Conservation (phyloP, 2,797 vertebrate genomes). For the Hippoglossus hippoglossus region DNA sequence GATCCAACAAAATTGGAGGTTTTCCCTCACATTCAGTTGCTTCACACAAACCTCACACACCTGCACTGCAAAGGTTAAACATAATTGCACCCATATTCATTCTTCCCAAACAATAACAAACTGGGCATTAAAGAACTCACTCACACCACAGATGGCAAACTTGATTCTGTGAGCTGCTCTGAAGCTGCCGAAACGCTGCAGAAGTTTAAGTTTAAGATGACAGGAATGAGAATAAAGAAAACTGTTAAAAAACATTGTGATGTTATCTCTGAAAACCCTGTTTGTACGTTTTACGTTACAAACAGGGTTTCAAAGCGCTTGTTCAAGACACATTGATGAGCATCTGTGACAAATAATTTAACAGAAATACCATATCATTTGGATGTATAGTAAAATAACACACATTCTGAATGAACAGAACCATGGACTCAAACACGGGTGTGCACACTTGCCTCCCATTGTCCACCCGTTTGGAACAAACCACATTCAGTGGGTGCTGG, state of each 20-base stretch:
- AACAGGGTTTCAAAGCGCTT: too few relatives aligned
- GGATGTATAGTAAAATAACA: background rate
- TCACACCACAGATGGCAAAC: background rate
- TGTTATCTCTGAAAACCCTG: too few relatives aligned
- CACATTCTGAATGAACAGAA: background rate
- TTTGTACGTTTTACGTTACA: too few relatives aligned
- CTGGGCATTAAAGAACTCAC: background rate
- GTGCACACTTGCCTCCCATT: slow-evolving; percentile 1
- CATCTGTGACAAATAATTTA: background rate
- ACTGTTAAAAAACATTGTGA: too few relatives aligned
- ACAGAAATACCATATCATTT: background rate
- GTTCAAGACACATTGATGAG: background rate
- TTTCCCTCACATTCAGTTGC: slow-evolving; percentile 31
- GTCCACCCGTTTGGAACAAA: slow-evolving; percentile 17
- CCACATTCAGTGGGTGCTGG: slow-evolving; percentile 1
- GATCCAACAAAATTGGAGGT: slow-evolving; percentile 44
- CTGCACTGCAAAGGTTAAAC: slow-evolving; percentile 25
- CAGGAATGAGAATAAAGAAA: too few relatives aligned
- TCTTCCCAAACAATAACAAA: background rate
- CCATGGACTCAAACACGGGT: slow-evolving; percentile 3
- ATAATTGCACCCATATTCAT: slow-evolving; percentile 24
- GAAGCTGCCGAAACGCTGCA: background rate
- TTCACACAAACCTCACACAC: slow-evolving; percentile 20
- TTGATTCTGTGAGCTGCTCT: background rate
- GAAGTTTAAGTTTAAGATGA: background rate